A percentile compares a stretch with the other conserved stretches of the same genome.
Conservation (phyloP, 2,113 vertebrate genomes). For the Siphamia tubifer region DNA sequence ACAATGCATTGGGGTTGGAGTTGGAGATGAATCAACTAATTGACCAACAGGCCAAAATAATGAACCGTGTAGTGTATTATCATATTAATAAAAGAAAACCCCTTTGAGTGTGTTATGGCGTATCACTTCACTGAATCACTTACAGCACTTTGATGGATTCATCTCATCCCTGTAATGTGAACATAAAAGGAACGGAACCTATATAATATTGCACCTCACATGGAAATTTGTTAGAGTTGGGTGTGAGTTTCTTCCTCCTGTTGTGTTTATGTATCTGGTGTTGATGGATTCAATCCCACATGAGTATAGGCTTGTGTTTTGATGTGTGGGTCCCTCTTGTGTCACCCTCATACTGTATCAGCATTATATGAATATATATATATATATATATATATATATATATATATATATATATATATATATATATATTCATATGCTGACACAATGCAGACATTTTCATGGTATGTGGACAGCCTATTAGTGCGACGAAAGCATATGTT, state of each 20-base stretch:
- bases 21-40: too few relatives aligned
- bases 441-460: conserved; percentile 25
- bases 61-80: too few relatives aligned
- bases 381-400: neutral
- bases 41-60: too few relatives aligned
- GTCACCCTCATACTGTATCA: neutral
- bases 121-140: too few relatives aligned
- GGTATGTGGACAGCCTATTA: conserved; percentile 48
- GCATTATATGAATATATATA: conserved; percentile 2
- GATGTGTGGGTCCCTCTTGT: conserved; percentile 26
- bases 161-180: neutral
- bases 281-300: conserved; percentile 17
- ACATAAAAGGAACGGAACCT: neutral
- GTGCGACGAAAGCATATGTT: conserved; percentile 55
- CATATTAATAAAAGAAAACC: too few relatives aligned
- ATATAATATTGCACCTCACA: neutral
- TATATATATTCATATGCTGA: neutral
- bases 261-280: neutral
- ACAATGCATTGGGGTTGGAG: too few relatives aligned
- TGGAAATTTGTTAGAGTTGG: neutral
- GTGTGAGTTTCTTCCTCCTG: neutral
- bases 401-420: neutral
- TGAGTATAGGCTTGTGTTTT: conserved; percentile 21
- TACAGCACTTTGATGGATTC: too few relatives aligned
- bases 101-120: too few relatives aligned